Evolutionary conservation across 2,113 vertebrate species (phyloP), one percentile per base, ranked within the genome.

Genomic region (Ceyx margarethae): DNA sequence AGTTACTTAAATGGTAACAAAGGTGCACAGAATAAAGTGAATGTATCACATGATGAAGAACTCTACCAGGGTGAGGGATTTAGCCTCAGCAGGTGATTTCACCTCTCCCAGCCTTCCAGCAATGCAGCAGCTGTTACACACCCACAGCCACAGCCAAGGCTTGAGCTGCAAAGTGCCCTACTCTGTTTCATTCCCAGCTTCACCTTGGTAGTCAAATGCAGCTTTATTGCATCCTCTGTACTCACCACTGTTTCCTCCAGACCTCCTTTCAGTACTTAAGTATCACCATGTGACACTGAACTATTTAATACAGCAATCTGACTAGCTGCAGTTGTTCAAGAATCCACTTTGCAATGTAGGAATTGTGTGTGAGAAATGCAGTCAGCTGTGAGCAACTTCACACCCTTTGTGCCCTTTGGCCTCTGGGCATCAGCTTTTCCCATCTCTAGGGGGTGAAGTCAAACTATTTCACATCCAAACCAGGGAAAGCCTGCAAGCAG

Each of bases 331-430:
- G 31, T 58, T 57, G 56, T 64, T 64, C 46, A 46, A 23, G 54
- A 90, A 72, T 4, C 8, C 22, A 37, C 1, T 0, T 8, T 46
- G 8, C 20, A 51, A 33, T 0, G 1, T 13, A 29, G 58, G 46
- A 31, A 61, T 1, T 33, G 60, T 10, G 33, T 48, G 46, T 23
- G 21, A 69, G 21, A 12, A 50, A 56, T 56, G 60, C 46, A 33
- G 43, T n/a, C 51, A 81, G 64, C 37, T 81, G 48, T 0, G 1
- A 57, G 40, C 46, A 61, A 25, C 37, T 72, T 61, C 35, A 79
- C n/a, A 37, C 11, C 10, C 35, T 35, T 35, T 3, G 10, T 17
- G 12, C 15, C 29, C n/a, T 64, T 81, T 68, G 48, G 19, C 31
- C 31, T 78, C 56, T 69, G 21, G 26, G n/a, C 19, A 57, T 37